Evolutionary conservation across 2,113 vertebrate genomes (phyloP), one percentile per base, ranked within the genome.

Genomic region (Vidua macroura): DNA sequence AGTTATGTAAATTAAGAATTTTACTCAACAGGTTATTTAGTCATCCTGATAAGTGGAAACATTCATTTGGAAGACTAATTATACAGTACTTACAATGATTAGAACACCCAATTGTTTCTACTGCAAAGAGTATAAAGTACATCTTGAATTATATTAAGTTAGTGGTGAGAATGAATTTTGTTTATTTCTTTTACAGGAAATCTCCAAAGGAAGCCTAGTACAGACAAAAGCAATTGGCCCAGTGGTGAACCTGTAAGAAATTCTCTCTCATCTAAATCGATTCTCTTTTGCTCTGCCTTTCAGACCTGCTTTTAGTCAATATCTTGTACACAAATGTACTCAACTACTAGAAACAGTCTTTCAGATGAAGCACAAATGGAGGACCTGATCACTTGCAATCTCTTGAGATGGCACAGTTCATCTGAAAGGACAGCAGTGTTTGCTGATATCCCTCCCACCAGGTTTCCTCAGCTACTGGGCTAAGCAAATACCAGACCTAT

Each of bases 61-160:
- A 97, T 93, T 97, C 89, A 97, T 97, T 97, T 97, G 92, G 84
- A 96, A 95, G 91, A 97, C 93, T 97, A 98, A 98, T 98, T 97
- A 96, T 79, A 86, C 75, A 82, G 88, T 77, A 75, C 67, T 97
- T 89, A 83, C 58, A 96, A 90, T 94, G 96, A 96, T 97, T 96
- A 97, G 91, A 94, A 88, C 59, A 94, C 43, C 62, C 77, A 93
- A 80, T 85, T 90, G 56, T 78, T 86, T 69, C 83, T 62, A 46
- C 27, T 39, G 39, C 64, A 69, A 60, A 60, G 28, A 53, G 19
- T 62, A 60, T 46, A 62, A 78, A 39, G 55, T 78, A 53, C 16
- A 67, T 83, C 73, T 86, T 90, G 44, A 86, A 86, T 92, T 77
- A 74, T 64, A 92, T 93, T 86, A 93, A 93, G 75, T 86, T 86